phyloP scores from a whole-genome alignment of 2,113 vertebrate genomes.

The Sander lucioperca region DNA sequence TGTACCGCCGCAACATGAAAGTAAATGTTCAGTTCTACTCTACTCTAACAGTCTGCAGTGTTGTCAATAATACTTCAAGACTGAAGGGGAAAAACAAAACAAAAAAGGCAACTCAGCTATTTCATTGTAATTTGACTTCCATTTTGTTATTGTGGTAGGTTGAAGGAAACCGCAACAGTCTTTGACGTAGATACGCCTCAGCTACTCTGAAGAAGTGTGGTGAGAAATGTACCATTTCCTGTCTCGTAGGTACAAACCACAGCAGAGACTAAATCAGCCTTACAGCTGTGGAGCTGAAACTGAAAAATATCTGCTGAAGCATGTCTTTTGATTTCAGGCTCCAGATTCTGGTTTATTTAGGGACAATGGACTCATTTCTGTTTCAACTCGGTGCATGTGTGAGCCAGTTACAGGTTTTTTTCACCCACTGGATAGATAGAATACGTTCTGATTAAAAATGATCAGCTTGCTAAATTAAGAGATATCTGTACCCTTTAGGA shows the following conservation, averaged over 20 bases:
- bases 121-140: neutral
- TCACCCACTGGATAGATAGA: neutral
- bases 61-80: too few species aligned
- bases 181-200: constrained; percentile 39
- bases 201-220: constrained; percentile 15
- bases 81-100: neutral
- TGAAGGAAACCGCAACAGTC: constrained; percentile 34
- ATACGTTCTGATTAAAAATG: neutral
- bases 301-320: constrained; percentile 25
- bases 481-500: neutral
- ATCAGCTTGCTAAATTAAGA: neutral
- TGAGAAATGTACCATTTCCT: constrained; percentile 45
- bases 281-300: constrained; percentile 71
- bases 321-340: constrained; percentile 43
- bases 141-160: constrained; percentile 23
- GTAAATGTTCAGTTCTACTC: too few species aligned
- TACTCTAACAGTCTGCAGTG: too few species aligned
- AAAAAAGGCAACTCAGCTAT: constrained; percentile 2
- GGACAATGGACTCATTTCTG: constrained; percentile 1
- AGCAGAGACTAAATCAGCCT: constrained; percentile 20
- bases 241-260: constrained; percentile 41
- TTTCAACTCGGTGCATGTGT: neutral
- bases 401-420: too few species aligned
- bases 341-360: constrained; percentile 17
- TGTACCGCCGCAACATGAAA: too few species aligned